Evolutionary conservation across 1,140 invertebrate species (phyloP), one percentile per base, ranked within the genome.

Genomic region (Trachymyrmex cornetzi): DNA sequence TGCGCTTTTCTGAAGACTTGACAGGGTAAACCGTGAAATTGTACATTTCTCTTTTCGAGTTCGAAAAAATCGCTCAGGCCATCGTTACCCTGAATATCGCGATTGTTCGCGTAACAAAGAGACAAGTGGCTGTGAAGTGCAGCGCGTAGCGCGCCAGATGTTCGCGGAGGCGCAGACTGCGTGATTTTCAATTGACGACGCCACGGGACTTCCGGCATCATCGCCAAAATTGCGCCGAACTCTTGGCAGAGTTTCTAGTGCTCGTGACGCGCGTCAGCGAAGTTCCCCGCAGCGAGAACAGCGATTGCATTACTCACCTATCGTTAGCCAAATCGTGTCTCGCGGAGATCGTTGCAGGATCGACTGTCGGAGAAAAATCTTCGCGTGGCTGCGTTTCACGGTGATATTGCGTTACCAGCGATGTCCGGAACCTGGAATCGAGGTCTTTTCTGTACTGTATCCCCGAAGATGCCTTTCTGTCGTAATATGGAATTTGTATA

Each of bases 171-270:
- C 53, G 85, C 77, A 90, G 90, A 91, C 88, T 89, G 91, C 91
- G 89, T 90, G 90, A 89, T 90, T 63, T 48, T 27, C 57, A 48
- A 44, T 64, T 69, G 80, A 63, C 89, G 77, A 69, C 88, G 80
- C 85, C 88, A 88, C 87, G 89, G 34, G 38, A 87, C 88, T 93
- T 93, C 90, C 92, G 91, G 90, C 88, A 93, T 93, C 93, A 91
- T 80, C 91, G 90, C 90, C 91, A 89, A 91, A 93, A 91, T 93
- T 94, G 92, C 88, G 84, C 66, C 81, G 86, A 87, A 72, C 64
- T 89, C 80, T 94, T 94, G 93, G 93, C 93, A 93, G 77, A 27
- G 57, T 48, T 53, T 86, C 77, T 44, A 16, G 1, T 44, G 66
- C 24, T 74, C 48, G 57, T 79, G 88, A 85, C 87, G 88, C 61